Base-by-base conservation (phyloP, 1,140 invertebrate species). In the Papilio aristodemus region DNA sequence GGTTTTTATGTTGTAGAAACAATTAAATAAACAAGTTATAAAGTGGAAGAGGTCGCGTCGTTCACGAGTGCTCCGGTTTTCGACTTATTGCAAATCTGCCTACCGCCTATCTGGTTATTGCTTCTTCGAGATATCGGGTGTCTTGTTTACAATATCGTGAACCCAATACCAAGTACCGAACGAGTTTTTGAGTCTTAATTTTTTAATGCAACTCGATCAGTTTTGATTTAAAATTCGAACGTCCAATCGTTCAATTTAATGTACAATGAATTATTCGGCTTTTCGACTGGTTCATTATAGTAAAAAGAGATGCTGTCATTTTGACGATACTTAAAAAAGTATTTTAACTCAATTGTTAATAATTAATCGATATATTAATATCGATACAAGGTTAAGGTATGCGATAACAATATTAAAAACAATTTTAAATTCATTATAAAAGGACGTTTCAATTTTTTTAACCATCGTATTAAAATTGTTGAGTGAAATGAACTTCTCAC, bases 61-160 rank as follows among this genome's bases (percentile, higher is more conserved):
- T 11, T 39, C 6, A 25, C 54, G 36, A 39, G 10, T 64, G 62
- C 39, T 64, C 62, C 22, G 39, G 62, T 64, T 64, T 64, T 27
- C 10, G 39, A 64, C 59, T 62, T 62, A 14, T 57, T 38, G 36
- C 59, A 38, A 38, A 62, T 62, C 59, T 62, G n/a, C 27, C 13
- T 62, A 62, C 27, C 58, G 36, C 14, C 10, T 62, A 62, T 25
- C 62, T 64, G 62, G 62, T 64, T 17, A 64, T 43, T 43, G 62
- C 62, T 64, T 64, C 62, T 64, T 64, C 62, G 62, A 41, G 59
- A 62, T 62, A 64, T 64, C 62, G 62, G 38, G 62, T 64, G 62
- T 64, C 62, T 41, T 64, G 62, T 64, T 64, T 64, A 64, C 62
- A 64, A 64, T 62, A 62, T 64, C 62, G 39, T 7, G 62, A 19